A percentile compares a stretch with the other conserved stretches of the same genome.
phyloP scores from a whole-genome alignment of 2,888 invertebrate genomes.

The Erannis defoliaria region DNA sequence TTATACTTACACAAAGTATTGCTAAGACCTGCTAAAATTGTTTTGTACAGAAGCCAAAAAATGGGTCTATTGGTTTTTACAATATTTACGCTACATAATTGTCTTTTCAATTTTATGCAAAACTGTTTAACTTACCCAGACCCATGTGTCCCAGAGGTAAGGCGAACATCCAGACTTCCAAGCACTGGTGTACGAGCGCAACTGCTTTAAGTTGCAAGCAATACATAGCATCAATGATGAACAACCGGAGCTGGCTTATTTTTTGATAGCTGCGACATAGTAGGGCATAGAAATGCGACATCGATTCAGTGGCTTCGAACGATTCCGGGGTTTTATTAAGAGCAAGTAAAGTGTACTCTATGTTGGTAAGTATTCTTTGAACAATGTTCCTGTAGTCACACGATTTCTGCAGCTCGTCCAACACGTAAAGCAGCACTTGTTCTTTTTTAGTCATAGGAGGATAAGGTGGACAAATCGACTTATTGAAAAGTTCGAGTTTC shows the following conservation, averaged over 20 bases:
- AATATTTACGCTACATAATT: too few species aligned
- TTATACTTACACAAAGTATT: too few species aligned
- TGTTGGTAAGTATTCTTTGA: slow-evolving; percentile 59
- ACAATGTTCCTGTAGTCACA: slow-evolving; percentile 56
- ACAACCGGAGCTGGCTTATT: slow-evolving; percentile 67
- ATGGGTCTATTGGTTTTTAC: too few species aligned
- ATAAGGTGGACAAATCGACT: slow-evolving; percentile 56
- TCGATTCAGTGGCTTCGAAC: slow-evolving; percentile 69
- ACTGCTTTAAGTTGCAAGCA: slow-evolving; percentile 75
- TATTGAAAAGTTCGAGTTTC: slow-evolving; percentile 66
- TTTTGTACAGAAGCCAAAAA: too few species aligned
- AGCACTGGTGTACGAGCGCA: slow-evolving; percentile 71
- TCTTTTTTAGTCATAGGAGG: slow-evolving; percentile 76
- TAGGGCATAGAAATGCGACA: slow-evolving; percentile 77
- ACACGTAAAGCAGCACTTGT: slow-evolving; percentile 68
- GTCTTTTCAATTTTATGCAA: too few species aligned
- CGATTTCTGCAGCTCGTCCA: slow-evolving; percentile 55
- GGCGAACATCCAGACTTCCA: slow-evolving; percentile 76
- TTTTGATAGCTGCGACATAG: slow-evolving; percentile 69
- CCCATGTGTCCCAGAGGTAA: slow-evolving; percentile 73
- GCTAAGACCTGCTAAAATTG: too few species aligned
- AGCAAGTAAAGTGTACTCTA: slow-evolving; percentile 73
- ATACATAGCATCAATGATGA: slow-evolving; percentile 81
- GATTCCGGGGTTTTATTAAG: slow-evolving; percentile 67
- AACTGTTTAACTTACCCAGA: slow-evolving; percentile 67